Evolutionary conservation across 2,113 vertebrate genomes (phyloP).

Genomic region (Sander vitreus): DNA sequence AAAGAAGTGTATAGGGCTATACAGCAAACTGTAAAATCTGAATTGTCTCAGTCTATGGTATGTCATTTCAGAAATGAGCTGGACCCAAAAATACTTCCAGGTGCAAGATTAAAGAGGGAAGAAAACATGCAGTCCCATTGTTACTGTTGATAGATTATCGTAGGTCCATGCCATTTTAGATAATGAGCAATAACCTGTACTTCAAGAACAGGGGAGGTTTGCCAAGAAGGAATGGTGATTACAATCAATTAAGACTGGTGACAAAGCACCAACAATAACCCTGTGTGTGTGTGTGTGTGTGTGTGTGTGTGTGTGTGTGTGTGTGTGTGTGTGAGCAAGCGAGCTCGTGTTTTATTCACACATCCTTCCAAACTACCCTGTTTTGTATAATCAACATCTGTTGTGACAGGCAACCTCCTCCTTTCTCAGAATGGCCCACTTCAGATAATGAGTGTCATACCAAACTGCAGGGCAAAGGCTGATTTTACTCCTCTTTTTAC

Average conservation of each 20-base stretch:
- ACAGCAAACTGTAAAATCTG: conserved; percentile 9
- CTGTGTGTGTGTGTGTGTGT: conserved; percentile 33
- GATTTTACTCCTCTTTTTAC: conserved; percentile 78
- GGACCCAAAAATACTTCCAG: conserved; percentile 60
- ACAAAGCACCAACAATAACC: conserved; percentile 77
- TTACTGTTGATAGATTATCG: conserved; percentile 73
- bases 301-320: conserved; percentile 33
- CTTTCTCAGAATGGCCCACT: conserved; percentile 82
- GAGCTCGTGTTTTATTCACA: conserved; percentile 72
- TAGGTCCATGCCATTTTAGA: conserved; percentile 72
- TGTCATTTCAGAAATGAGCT: conserved; percentile 47
- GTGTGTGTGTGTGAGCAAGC: conserved; percentile 22
- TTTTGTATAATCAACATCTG: conserved; percentile 84
- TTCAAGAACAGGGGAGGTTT: conserved; percentile 77
- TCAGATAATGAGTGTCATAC: conserved; percentile 84
- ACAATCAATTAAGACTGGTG: conserved; percentile 81
- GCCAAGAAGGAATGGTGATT: conserved; percentile 78
- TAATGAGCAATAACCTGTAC: conserved; percentile 81
- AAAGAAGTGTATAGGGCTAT: neutral
- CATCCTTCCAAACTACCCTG: conserved; percentile 77
- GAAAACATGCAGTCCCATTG: conserved; percentile 53
- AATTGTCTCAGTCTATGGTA: conserved; percentile 14
- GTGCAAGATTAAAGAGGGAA: conserved; percentile 58
- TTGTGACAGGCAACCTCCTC: conserved; percentile 79
- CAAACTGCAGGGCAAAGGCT: conserved; percentile 81